Evolutionary conservation across 2,797 vertebrate genomes (phyloP).

Genomic region (Enteromius viviparus): DNA sequence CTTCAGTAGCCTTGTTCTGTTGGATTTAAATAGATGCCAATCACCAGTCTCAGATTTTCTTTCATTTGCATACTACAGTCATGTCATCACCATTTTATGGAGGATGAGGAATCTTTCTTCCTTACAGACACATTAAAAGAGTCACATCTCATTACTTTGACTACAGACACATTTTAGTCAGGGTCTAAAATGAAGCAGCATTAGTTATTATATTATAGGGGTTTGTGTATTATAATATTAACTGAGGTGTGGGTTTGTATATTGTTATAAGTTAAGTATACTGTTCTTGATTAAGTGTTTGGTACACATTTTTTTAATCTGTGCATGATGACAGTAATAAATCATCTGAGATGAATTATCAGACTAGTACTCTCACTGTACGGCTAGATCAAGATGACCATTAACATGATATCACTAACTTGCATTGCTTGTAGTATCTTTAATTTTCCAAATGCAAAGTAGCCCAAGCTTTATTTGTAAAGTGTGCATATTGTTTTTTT

Average conservation of each 20-base stretch:
- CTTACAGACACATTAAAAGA: neutral
- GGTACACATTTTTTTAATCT: constrained; percentile 26
- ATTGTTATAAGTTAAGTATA: neutral
- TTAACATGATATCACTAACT: constrained; percentile 40
- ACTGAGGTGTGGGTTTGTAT: neutral
- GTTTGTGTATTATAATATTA: neutral
- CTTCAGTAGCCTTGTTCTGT: neutral
- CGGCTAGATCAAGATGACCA: constrained; percentile 46
- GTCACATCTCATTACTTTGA: neutral
- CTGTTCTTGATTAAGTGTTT: neutral
- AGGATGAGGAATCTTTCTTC: neutral
- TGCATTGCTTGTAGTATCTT: neutral
- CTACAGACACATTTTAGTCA: neutral
- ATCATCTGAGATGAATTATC: constrained; percentile 44
- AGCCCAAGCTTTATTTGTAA: constrained; percentile 50
- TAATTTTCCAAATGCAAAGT: constrained; percentile 49
- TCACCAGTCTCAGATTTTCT: neutral
- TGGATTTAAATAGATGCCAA: neutral
- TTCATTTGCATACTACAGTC: neutral
- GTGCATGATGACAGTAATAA: constrained; percentile 45
- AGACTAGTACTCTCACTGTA: constrained; percentile 47
- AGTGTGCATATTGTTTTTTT: constrained; percentile 52
- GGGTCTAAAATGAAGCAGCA: neutral
- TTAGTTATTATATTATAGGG: neutral
- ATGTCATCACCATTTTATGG: constrained; percentile 15